phyloP scores from a whole-genome alignment of 2,888 invertebrate species.

The Sminthurides aquaticus region DNA sequence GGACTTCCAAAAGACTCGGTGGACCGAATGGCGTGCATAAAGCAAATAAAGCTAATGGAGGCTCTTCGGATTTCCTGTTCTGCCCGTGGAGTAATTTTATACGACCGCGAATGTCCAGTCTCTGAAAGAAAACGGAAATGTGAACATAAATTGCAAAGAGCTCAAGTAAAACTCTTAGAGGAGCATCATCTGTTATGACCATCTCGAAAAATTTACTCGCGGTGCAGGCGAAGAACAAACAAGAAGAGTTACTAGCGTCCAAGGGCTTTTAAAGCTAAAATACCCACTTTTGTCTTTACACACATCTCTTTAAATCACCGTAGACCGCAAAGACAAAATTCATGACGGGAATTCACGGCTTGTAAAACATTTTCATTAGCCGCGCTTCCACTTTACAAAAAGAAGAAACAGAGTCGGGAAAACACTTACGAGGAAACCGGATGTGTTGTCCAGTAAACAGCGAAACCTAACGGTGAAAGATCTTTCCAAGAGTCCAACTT shows the following conservation, averaged over 20 bases:
- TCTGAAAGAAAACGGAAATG: constrained; percentile 52
- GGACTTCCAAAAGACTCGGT: constrained; percentile 89
- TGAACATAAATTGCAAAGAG: constrained; percentile 7
- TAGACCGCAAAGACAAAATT: too few species aligned
- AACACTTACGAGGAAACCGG: constrained; percentile 85
- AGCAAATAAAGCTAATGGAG: constrained; percentile 89
- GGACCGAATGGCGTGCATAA: constrained; percentile 99
- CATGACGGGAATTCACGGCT: too few species aligned
- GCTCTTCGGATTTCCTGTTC: constrained; percentile 86
- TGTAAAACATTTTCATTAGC: too few species aligned
- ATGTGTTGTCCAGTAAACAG: constrained; percentile 97
- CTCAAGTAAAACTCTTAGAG: not conserved
- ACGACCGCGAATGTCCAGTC: constrained; percentile 94
- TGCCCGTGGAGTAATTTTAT: constrained; percentile 95
- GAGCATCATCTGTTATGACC: too few species aligned
- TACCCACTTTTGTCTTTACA: too few species aligned
- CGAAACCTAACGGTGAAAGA: constrained; percentile 98
- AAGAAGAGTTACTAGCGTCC: too few species aligned
- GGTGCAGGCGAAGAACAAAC: too few species aligned
- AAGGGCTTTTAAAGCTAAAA: too few species aligned
- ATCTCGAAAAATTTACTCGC: too few species aligned
- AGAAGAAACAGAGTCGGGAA: too few species aligned
- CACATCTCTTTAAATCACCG: not conserved
- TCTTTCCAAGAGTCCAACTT: constrained; percentile 82
- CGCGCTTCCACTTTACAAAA: too few species aligned